A percentile compares a stretch with the other conserved stretches of the same genome.
phyloP scores from a whole-genome alignment of 2,797 vertebrate species.

The Sebastes diploproa region DNA sequence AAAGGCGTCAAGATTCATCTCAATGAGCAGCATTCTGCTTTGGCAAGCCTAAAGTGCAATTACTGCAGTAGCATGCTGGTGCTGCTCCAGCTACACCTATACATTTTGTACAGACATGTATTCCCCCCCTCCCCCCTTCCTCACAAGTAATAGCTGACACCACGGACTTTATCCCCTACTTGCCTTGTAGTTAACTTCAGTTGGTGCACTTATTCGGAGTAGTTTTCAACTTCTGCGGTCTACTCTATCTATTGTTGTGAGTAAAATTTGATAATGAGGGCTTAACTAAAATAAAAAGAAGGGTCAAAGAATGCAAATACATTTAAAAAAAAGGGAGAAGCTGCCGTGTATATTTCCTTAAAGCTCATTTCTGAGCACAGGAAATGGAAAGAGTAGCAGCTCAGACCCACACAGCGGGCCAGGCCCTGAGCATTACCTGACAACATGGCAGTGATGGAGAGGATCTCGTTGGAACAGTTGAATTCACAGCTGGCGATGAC shows the following conservation, averaged over 20 bases:
- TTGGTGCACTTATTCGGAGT: conserved; percentile 6
- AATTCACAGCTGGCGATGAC: conserved; percentile 99
- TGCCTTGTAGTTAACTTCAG: conserved; percentile 49
- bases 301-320: background rate
- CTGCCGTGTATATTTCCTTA: conserved; percentile 13
- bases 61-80: conserved; percentile 68
- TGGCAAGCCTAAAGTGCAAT: conserved; percentile 75
- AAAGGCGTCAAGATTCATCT: conserved; percentile 80
- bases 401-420: conserved; percentile 42
- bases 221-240: conserved; percentile 9
- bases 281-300: background rate
- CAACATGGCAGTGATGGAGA: conserved; percentile 99
- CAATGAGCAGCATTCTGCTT: conserved; percentile 81
- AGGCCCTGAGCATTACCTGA: conserved; percentile 92
- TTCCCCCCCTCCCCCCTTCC: conserved; percentile 25
- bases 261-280: background rate
- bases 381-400: conserved; percentile 43
- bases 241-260: background rate
- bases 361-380: conserved; percentile 21
- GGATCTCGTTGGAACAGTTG: conserved; percentile 99
- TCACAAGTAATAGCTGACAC: conserved; percentile 71
- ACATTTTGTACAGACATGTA: conserved; percentile 69
- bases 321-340: background rate
- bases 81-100: conserved; percentile 70
- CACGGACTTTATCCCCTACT: conserved; percentile 52